phyloP scores from a whole-genome alignment of 2,113 vertebrate genomes.

The Cyanoliseus patagonus region DNA sequence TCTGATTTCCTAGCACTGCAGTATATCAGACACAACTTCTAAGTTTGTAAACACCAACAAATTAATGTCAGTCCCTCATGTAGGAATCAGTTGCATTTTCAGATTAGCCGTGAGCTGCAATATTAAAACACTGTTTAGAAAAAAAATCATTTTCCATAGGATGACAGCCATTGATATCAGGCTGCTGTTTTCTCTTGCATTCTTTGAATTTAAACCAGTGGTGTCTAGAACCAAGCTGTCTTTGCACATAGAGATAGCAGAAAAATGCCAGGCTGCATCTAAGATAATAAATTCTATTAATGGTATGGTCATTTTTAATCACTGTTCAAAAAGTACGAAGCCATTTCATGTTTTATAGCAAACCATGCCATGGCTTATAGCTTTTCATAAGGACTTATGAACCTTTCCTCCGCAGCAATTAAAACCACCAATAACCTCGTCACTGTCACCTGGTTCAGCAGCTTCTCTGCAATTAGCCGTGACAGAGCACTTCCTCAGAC shows the following conservation, averaged over 20 bases:
- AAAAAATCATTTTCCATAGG: neutral
- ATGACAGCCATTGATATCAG: neutral
- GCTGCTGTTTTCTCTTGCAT: neutral
- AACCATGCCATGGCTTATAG: neutral
- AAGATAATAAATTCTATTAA: neutral
- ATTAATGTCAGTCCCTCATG: neutral
- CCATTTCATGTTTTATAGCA: neutral
- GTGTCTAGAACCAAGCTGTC: neutral
- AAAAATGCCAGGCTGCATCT: neutral
- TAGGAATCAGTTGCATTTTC: neutral
- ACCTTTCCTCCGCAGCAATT: neutral
- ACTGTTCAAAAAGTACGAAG: neutral
- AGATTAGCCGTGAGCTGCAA: neutral
- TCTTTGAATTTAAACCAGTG: neutral
- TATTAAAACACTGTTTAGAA: neutral
- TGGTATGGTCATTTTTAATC: neutral
- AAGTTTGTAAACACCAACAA: neutral
- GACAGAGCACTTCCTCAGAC: neutral
- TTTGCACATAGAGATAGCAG: neutral
- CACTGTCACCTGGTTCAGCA: neutral
- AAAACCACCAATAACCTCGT: neutral
- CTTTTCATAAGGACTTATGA: neutral
- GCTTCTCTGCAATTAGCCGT: neutral
- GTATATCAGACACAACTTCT: neutral
- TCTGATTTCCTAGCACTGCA: neutral